A percentile compares a stretch with the other conserved stretches of the same genome.
phyloP scores from a whole-genome alignment of 2,113 vertebrate species.

The Eolophus roseicapilla region DNA sequence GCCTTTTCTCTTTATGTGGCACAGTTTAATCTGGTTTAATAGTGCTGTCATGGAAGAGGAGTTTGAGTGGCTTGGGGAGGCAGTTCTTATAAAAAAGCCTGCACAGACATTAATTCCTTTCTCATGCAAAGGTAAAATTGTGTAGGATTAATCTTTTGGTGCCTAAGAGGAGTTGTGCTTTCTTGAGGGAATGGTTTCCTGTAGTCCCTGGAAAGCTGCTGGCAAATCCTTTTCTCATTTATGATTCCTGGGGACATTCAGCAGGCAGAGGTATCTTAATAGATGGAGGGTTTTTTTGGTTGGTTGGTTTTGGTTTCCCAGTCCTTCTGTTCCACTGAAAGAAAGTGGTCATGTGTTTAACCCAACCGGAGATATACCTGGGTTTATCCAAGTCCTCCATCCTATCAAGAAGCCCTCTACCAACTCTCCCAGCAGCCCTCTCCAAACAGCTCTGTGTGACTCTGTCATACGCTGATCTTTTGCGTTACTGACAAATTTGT shows the following conservation, averaged over 20 bases:
- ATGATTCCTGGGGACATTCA: background rate
- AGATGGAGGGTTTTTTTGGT: background rate
- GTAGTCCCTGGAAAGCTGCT: background rate
- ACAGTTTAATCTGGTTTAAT: background rate
- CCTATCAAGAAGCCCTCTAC: background rate
- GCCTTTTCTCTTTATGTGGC: background rate
- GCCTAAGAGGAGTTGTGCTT: background rate
- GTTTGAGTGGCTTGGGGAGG: background rate
- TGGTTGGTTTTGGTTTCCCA: background rate
- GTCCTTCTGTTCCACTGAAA: background rate
- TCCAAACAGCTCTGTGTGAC: background rate
- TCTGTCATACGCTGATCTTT: background rate
- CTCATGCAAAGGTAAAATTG: background rate
- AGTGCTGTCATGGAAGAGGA: background rate
- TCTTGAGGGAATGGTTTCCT: background rate
- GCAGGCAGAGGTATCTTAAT: background rate
- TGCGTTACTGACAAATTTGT: background rate
- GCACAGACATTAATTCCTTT: background rate
- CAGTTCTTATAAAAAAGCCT: background rate
- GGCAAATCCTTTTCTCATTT: background rate
- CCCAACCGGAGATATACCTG: background rate
- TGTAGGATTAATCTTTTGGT: background rate
- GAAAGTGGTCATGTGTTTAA: background rate
- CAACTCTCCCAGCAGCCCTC: background rate
- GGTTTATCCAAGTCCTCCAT: background rate